Evolutionary conservation across 2,797 vertebrate species (phyloP).

Genomic region (Masticophis lateralis): DNA sequence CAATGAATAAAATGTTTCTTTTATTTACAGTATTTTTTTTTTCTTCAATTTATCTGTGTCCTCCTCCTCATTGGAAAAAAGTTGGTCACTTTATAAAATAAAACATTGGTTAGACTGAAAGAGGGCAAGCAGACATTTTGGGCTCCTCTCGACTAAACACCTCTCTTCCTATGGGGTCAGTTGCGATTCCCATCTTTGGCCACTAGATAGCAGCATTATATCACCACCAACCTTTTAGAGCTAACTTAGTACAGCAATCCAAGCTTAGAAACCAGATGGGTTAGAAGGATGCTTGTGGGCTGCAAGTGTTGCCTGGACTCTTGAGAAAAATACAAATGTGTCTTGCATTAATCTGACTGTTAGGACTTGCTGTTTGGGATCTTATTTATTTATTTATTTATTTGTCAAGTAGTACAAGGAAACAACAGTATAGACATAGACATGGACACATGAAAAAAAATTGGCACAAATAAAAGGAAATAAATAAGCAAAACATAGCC

Average conservation of each 20-base stretch:
- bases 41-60: no score
- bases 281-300: background rate
- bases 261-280: no score
- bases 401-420: no score
- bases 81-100: background rate
- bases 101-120: background rate
- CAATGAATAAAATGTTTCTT: no score
- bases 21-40: no score
- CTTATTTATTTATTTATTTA: background rate
- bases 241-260: background rate
- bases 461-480: no score
- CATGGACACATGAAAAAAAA: no score
- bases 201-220: constrained; percentile 6
- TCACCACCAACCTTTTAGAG: background rate
- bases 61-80: no score
- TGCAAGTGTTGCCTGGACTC: background rate
- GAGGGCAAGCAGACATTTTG: background rate
- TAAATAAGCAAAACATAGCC: no score
- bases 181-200: background rate
- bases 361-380: background rate
- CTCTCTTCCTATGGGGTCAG: background rate
- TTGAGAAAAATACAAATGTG: background rate
- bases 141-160: background rate
- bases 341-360: background rate
- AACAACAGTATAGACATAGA: no score